Conservation (phyloP, 2,888 invertebrate genomes). For the Helicoverpa assulta region DNA sequence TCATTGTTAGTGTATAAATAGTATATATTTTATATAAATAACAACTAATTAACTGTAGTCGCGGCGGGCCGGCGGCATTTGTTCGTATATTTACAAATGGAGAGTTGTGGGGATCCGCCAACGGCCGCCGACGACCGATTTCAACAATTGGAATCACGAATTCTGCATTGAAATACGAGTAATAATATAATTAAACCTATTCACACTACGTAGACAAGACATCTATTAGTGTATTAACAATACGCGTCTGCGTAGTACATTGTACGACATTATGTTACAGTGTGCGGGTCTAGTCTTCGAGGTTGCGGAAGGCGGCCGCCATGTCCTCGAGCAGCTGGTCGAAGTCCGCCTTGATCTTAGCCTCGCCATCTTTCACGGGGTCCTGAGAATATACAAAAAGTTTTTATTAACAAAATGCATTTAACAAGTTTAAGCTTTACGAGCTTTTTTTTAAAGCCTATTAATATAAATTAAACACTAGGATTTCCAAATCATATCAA, state of each 20-base stretch:
- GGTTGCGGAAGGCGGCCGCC: slow-evolving; percentile 98
- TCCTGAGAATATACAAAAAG: slow-evolving; percentile 91
- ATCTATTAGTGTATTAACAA: slow-evolving; percentile 72
- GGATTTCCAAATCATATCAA: too few relatives aligned
- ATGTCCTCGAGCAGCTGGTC: slow-evolving; percentile 99
- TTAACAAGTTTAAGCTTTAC: neutral
- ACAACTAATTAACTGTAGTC: slow-evolving; percentile 69
- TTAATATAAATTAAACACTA: too few relatives aligned
- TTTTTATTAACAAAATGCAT: too few relatives aligned
- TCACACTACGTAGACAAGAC: slow-evolving; percentile 75
- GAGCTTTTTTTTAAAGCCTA: too few relatives aligned
- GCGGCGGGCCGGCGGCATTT: slow-evolving; percentile 50
- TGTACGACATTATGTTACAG: slow-evolving; percentile 14
- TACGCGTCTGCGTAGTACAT: slow-evolving; percentile 45
- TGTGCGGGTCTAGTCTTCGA: slow-evolving; percentile 95
- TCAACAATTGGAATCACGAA: slow-evolving; percentile 75
- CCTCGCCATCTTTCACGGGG: slow-evolving; percentile 99
- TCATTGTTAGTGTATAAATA: slow-evolving; percentile 80
- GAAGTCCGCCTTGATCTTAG: slow-evolving; percentile 98
- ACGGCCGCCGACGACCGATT: slow-evolving; percentile 37
- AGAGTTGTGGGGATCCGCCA: slow-evolving; percentile 22
- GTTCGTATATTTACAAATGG: slow-evolving; percentile 68
- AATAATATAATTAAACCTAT: slow-evolving; percentile 71
- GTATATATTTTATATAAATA: slow-evolving; percentile 78
- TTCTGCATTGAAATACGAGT: slow-evolving; percentile 72